Evolutionary conservation across 2,113 vertebrate species (phyloP).

Genomic region (Pangasianodon gigas): DNA sequence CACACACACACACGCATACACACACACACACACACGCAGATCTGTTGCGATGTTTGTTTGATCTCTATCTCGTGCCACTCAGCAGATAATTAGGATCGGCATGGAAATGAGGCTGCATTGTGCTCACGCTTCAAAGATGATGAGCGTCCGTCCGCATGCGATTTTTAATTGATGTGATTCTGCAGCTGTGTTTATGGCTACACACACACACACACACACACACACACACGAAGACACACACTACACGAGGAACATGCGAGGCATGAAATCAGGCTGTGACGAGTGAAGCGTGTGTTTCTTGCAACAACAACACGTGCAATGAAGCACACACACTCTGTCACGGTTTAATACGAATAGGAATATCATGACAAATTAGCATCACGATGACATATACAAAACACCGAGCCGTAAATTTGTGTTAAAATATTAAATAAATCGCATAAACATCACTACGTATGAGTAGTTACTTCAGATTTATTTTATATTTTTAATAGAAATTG

Average conservation of each 20-base stretch:
- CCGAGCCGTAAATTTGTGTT: not conserved
- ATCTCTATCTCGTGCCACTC: not conserved
- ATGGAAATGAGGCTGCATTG: conserved; percentile 39
- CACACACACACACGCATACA: conserved; percentile 6
- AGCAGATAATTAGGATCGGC: conserved; percentile 1
- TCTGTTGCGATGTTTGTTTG: not conserved
- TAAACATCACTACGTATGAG: no score
- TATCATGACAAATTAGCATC: not conserved
- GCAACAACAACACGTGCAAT: conserved; percentile 3
- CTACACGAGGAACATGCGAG: conserved; percentile 37
- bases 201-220: not conserved
- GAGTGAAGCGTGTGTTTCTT: conserved; percentile 28
- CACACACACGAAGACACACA: not conserved
- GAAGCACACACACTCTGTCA: conserved; percentile 2
- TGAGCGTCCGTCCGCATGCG: not conserved
- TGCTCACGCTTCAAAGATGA: conserved; percentile 2
- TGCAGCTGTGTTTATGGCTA: conserved; percentile 28
- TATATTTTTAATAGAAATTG: not conserved
- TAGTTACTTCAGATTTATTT: not conserved
- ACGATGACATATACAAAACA: not conserved
- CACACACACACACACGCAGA: not conserved
- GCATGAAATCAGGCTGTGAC: conserved; percentile 47
- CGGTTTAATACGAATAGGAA: not conserved
- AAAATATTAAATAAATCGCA: not conserved
- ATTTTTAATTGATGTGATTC: conserved; percentile 48